Conservation (phyloP, 2,888 invertebrate genomes). For the Diabrotica balteata region DNA sequence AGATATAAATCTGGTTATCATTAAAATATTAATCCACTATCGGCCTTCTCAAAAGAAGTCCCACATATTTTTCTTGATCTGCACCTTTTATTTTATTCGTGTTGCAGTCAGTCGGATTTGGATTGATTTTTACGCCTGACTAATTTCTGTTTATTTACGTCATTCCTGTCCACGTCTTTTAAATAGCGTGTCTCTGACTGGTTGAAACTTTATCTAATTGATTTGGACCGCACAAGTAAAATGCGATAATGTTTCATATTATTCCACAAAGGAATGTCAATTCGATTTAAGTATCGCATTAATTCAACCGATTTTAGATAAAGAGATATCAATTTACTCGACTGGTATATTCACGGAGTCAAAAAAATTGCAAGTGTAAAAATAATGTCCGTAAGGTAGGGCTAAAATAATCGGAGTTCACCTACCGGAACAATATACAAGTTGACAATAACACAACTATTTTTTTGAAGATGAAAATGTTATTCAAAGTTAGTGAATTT, state of each 20-base stretch:
- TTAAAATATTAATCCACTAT: too few relatives aligned
- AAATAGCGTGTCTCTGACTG: slow-evolving; percentile 32
- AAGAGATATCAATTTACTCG: slow-evolving; percentile 33
- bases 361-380: slow-evolving; percentile 11
- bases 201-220: slow-evolving; percentile 41
- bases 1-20: too few relatives aligned
- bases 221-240: slow-evolving; percentile 39
- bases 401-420: too few relatives aligned
- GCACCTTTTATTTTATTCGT: slow-evolving; percentile 7
- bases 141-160: slow-evolving; percentile 40
- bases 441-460: too few relatives aligned
- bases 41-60: too few relatives aligned
- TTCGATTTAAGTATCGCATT: slow-evolving; percentile 33
- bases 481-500: too few relatives aligned
- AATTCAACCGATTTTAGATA: slow-evolving; percentile 33
- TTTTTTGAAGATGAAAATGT: too few relatives aligned
- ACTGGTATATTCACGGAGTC: neutral
- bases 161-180: slow-evolving; percentile 40
- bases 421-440: too few relatives aligned
- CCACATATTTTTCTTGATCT: neutral
- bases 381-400: too few relatives aligned
- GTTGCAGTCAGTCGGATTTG: slow-evolving; percentile 29
- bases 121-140: slow-evolving; percentile 38
- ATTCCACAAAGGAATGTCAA: slow-evolving; percentile 34
- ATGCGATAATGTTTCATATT: slow-evolving; percentile 30